Evolutionary conservation across 2,888 invertebrate species (phyloP).

Genomic region (Ctenicera cuprea): DNA sequence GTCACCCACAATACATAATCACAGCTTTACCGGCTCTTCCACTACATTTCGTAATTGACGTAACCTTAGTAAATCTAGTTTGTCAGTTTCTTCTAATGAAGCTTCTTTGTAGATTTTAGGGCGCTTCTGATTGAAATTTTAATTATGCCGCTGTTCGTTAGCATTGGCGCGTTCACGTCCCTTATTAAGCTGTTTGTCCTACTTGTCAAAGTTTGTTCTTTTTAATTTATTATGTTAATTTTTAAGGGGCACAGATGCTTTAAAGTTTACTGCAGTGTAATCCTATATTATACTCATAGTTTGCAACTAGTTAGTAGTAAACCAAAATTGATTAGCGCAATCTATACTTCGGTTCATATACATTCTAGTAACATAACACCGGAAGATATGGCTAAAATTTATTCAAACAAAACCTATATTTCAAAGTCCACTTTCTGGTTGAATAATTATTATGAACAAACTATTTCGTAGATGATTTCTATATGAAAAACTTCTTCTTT

Average conservation of each 20-base stretch:
- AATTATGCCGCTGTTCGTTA: conserved; percentile 36
- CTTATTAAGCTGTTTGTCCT: conserved; percentile 36
- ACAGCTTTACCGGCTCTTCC: no score
- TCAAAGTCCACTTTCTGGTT: no score
- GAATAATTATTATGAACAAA: no score
- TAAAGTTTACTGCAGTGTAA: not conserved
- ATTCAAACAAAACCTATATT: no score
- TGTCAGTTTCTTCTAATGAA: conserved; percentile 13
- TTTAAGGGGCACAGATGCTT: conserved; percentile 21
- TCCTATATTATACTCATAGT: not conserved
- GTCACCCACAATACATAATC: no score
- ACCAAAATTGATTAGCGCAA: no score
- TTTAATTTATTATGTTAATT: conserved; percentile 35
- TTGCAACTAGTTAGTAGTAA: not conserved
- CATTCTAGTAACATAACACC: no score
- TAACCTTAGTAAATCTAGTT: conserved; percentile 3
- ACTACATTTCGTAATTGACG: no score
- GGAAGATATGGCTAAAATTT: no score
- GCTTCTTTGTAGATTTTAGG: conserved; percentile 26
- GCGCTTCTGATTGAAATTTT: conserved; percentile 36
- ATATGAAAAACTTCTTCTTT: no score
- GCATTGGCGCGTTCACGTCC: conserved; percentile 23
- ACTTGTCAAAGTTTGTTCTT: conserved; percentile 35
- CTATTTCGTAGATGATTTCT: no score
- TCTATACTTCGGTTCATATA: no score